Evolutionary conservation across 2,113 vertebrate genomes (phyloP), one percentile per base, ranked within the genome.

Genomic region (Lampris megalopsis): DNA sequence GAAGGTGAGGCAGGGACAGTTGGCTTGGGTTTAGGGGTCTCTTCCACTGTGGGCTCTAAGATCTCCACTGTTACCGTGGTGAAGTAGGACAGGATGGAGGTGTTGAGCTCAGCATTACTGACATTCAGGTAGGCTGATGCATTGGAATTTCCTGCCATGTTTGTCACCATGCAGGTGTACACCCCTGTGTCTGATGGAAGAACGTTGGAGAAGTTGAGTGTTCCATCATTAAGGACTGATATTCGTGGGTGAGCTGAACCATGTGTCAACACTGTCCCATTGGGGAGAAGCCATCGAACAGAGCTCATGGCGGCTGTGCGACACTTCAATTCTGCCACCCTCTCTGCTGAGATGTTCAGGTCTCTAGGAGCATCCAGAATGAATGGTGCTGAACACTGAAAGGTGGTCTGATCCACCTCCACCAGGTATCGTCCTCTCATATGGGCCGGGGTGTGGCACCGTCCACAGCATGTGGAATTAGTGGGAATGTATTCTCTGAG

Each of bases 141-240:
- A 0, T 98, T 99, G 73, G 98, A 97, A 90, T 98, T 97, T 42
- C 98, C 98, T 5, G 97, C 98, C 95, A 98, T 96, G 13, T 99
- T 99, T 88, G 97, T 96, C 84, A 99, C 98, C 97, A 98, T 98
- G 93, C 98, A 99, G 50, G 97, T 99, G 89, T 99, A 99, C 0
- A 96, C 74, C 8, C 98, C 98, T 0, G 96, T 98, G 91, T 99
- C 98, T 5, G 88, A 93, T 1, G 96, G 86, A 83, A 98, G 81
- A 74, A 99, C 96, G 0, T 97, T 96, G 67, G 97, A 96, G 91
- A 99, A 99, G 93, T 97, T 98, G 73, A 99, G 87, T 9, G 98
- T 98, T 76, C 98, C 98, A 1, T 99, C 97, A 0, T 96, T 98
- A 63, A 98, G 96, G 68, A 99, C 97, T 0, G 95, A 91, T 75